Base-by-base conservation (phyloP, 1,140 invertebrate genomes). In the Elysia chlorotica region DNA sequence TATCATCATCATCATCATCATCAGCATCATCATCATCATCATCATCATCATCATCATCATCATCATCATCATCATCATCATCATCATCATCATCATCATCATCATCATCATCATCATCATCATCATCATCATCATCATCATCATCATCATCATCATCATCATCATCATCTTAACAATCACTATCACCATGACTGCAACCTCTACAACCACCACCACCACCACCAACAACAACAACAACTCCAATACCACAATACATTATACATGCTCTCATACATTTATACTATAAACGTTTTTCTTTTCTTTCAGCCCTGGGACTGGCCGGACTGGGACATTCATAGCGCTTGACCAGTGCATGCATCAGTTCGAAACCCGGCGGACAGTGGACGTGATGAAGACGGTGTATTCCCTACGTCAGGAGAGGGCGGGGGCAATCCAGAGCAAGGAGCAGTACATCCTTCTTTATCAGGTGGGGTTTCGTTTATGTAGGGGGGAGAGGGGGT, bases 321-420 rank as follows among this genome's bases (percentile, higher is more conserved):
- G 96, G 36, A 95, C 95, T 19, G 95, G 95, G n/a, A 94, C 93
- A 17, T 88, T 96, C 48, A 91, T 96, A 72, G 93, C 94, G 33
- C 92, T 93, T 82, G 95, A 97, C 87, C 90, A 95, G 74, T 92
- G 92, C 74, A 94, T 96, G 86, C 91, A 93, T 79, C 93, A 94
- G 81, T 93, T 94, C 84, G 94, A 95, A 83, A 87, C 90, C 4
- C 91, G 91, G 17, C 90, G 93, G 71, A 90, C 90, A 25, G 92
- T 95, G 19, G 95, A 97, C 85, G 91, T 97, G 81, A 93, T 95
- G 38, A 92, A 92, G 80, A 92, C 92, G 81, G 94, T 97, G 41
- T 93, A 93, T 81, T 91, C 90, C 62, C 90, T 97, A 76, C 90
- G 95, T 70, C 91, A 93, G 79, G 94, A 96, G 80, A 90, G 96